Evolutionary conservation across 2,888 invertebrate species (phyloP), one percentile per base, ranked within the genome.

Genomic region (Rhabditoides inermis): DNA sequence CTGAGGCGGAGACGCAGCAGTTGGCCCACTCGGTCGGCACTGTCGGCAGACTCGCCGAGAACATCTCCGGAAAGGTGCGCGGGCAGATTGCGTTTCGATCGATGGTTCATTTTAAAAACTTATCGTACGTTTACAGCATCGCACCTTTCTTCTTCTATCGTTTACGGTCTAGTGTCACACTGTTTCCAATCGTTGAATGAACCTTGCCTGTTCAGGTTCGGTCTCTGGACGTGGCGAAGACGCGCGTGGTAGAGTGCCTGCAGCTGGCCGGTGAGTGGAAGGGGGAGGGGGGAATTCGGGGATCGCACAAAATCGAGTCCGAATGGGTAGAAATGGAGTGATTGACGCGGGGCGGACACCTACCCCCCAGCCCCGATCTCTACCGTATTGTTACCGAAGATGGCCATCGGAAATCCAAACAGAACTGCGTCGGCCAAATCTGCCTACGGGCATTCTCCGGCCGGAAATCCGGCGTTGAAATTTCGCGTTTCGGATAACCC

Each of bases 211-310:
- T 51, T 20, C 20, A 69, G 65, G 94, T 95, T 18, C 83, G 91
- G 10, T 87, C 89, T 54, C 79, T 98, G 40, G 95, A 98, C 80
- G 81, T 87, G 51, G 91, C 92, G 0, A 86, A 90, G 85, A 87
- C 86, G 62, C 84, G 90, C 53, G 94, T 95, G 0, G 88, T 88
- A 2, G 90, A 90, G 70, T 92, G 91, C 73, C 89, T 95, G 77
- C 86, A 87, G 66, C 82, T 94, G 53, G 92, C 95, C 0, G 88
- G 91, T 71, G 94, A 95, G 77, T 82, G 95, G 36, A 85, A 94
- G 55, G 94, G 28, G 22, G 7, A 32, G 15, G 10, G 10, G 15
- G 32, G 32, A 32, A 32, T 12, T 12, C 15, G 10, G 15, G n/a
- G n/a, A n/a, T n/a, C n/a, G n/a, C n/a, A n/a, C n/a, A n/a, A n/a